phyloP scores from a whole-genome alignment of 2,888 invertebrate species.

The Heliconius aoede region DNA sequence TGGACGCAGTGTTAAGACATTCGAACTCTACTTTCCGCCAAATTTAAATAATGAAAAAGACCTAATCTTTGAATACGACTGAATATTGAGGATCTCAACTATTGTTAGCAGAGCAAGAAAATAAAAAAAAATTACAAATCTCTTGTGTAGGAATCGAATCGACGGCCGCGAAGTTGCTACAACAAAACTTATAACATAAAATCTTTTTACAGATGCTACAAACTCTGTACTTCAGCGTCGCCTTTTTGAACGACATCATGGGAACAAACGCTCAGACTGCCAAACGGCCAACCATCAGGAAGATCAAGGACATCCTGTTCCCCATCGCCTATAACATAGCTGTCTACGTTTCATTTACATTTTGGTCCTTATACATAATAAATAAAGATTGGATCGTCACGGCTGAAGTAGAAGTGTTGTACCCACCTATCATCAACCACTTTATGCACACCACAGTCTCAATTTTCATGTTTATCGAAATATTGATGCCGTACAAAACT shows the following conservation, averaged over 20 bases:
- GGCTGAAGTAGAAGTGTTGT: slow-evolving; percentile 87
- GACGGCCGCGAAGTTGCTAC: too few species aligned
- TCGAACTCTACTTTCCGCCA: too few species aligned
- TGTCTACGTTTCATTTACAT: slow-evolving; percentile 90
- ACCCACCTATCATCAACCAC: slow-evolving; percentile 95
- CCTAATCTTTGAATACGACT: too few species aligned
- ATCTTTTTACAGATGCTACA: slow-evolving; percentile 85
- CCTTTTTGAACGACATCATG: slow-evolving; percentile 88
- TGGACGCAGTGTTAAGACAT: too few species aligned
- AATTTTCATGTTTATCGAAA: slow-evolving; percentile 89
- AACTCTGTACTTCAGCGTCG: slow-evolving; percentile 89
- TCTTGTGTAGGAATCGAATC: too few species aligned
- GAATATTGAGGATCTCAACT: too few species aligned
- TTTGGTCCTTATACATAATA: slow-evolving; percentile 92
- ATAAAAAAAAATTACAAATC: too few species aligned
- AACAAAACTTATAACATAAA: not conserved
- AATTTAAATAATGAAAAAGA: too few species aligned
- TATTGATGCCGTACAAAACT: slow-evolving; percentile 86
- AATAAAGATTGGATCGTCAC: slow-evolving; percentile 95
- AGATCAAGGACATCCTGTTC: slow-evolving; percentile 86
- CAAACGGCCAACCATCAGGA: slow-evolving; percentile 85
- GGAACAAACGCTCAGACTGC: slow-evolving; percentile 85
- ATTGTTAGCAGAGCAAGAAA: too few species aligned
- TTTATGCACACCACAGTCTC: slow-evolving; percentile 92
- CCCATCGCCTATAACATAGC: slow-evolving; percentile 89